These are phyloP conservation scores for Rhabditoides inermis DNA, from an alignment of 2,888 invertebrate species.

Conservation along the genomic window DNA sequence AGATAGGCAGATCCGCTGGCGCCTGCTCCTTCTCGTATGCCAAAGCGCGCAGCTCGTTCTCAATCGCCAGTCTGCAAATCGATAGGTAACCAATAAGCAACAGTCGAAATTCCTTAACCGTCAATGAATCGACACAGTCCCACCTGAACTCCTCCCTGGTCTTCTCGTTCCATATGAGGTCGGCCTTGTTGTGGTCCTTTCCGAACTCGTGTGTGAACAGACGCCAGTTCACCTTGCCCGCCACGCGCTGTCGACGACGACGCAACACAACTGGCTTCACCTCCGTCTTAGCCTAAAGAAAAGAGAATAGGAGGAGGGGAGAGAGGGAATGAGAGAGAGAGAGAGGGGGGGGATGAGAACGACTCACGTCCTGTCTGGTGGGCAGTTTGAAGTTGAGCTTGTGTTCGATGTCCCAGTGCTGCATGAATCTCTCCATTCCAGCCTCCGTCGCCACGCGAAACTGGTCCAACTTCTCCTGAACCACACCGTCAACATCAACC, in stretches of 20 bases:
- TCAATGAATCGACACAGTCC: constrained; percentile 51
- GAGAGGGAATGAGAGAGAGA: background rate
- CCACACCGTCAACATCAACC: constrained; percentile 7
- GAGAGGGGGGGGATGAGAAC: background rate
- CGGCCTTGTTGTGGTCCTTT: constrained; percentile 84
- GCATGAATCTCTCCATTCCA: constrained; percentile 55
- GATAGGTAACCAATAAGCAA: no score
- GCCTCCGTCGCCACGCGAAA: constrained; percentile 52
- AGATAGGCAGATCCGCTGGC: constrained; percentile 56
- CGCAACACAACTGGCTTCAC: constrained; percentile 75
- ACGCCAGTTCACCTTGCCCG: constrained; percentile 69
- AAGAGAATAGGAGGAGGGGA: background rate
- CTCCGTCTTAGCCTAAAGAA: constrained; percentile 28
- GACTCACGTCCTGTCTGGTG: background rate
- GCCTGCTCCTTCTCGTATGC: constrained; percentile 79
- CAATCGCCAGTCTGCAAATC: constrained; percentile 22
- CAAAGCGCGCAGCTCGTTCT: constrained; percentile 64
- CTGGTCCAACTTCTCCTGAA: constrained; percentile 24
- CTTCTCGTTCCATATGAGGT: constrained; percentile 96
- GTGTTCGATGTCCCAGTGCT: constrained; percentile 57
- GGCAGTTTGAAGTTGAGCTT: constrained; percentile 52
- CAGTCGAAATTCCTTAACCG: no score
- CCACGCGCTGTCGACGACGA: constrained; percentile 74
- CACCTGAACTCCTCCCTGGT: constrained; percentile 88
- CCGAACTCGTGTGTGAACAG: constrained; percentile 90